These are phyloP conservation scores for Apeira syringaria DNA, from an alignment of 2,888 invertebrate species.

Conservation along the genomic window DNA sequence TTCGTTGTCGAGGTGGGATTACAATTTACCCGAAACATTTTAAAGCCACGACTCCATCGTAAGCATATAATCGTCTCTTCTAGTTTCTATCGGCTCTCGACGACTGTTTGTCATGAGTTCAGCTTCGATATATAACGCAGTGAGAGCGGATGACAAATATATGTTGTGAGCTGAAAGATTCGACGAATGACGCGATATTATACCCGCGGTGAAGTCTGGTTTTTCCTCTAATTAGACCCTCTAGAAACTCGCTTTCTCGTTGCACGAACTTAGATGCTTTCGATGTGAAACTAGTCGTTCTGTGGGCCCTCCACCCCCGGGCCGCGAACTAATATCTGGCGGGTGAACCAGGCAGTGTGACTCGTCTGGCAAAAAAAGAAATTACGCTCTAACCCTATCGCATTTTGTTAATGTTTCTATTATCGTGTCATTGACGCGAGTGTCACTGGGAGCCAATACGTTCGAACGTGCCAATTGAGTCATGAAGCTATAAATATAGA, in stretches of 20 bases:
- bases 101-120: not conserved
- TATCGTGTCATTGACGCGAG: constrained; percentile 30
- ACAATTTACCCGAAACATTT: constrained; percentile 31
- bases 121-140: not conserved
- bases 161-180: not conserved
- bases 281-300: constrained; percentile 20
- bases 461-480: constrained; percentile 34
- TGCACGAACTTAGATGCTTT: constrained; percentile 32
- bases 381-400: constrained; percentile 20
- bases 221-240: constrained; percentile 12
- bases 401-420: constrained; percentile 21
- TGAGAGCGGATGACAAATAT: not conserved
- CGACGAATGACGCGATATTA: not conserved
- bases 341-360: constrained; percentile 29
- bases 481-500: constrained; percentile 30
- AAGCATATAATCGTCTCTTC: constrained; percentile 4
- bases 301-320: constrained; percentile 48
- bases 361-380: constrained; percentile 28
- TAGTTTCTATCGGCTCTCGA: constrained; percentile 2
- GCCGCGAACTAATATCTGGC: constrained; percentile 26
- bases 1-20: constrained; percentile 92
- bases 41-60: constrained; percentile 22
- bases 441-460: constrained; percentile 33
- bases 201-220: constrained; percentile 13
- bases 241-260: constrained; percentile 26